Conservation (phyloP, 2,113 vertebrate species). For the Channa argus region DNA sequence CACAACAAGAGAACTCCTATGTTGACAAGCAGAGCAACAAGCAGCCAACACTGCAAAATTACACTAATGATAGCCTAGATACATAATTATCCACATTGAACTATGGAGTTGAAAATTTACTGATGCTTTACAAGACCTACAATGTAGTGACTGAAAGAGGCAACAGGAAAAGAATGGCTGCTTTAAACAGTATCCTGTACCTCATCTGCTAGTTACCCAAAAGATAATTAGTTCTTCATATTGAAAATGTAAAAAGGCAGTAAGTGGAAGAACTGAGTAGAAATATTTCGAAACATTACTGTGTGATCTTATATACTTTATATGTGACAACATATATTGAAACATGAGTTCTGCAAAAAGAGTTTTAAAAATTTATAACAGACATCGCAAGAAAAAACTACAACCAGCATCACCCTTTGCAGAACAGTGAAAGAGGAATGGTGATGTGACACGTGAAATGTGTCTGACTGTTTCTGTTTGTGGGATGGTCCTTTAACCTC, state of each 20-base stretch:
- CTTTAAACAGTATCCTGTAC: background rate
- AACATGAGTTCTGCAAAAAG: no score
- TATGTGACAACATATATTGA: no score
- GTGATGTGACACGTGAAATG: constrained; percentile 27
- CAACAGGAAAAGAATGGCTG: background rate
- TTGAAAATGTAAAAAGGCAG: background rate
- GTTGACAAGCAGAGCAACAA: background rate
- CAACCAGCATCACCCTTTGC: background rate
- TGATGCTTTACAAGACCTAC: no score
- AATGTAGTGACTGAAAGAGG: background rate
- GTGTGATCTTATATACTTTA: no score
- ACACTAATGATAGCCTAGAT: background rate
- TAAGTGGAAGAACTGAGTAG: background rate
- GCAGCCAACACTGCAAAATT: background rate
- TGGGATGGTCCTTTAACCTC: background rate
- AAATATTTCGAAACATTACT: background rate
- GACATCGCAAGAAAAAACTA: background rate
- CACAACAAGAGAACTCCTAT: background rate
- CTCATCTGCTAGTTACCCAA: background rate
- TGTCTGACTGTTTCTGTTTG: background rate
- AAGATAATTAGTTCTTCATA: background rate
- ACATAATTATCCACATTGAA: no score
- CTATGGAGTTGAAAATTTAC: no score
- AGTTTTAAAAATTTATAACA: no score
- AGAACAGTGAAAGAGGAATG: background rate